These are phyloP conservation scores for Protobothrops mucrosquamatus DNA, from an alignment of 2,113 vertebrate species.

Conservation along the genomic window DNA sequence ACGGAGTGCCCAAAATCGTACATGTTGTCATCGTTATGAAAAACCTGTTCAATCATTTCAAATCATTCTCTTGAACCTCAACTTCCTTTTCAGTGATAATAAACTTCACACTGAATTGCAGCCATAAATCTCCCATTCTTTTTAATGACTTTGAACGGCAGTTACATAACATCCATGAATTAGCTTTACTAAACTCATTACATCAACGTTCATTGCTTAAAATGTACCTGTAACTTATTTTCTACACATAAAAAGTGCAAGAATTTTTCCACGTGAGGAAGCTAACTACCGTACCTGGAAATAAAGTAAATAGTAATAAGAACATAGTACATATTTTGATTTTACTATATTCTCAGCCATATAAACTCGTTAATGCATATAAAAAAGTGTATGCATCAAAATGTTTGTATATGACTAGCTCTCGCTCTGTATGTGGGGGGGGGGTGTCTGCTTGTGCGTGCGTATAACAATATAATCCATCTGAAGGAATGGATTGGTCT, in stretches of 20 bases:
- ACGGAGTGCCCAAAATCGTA: not conserved
- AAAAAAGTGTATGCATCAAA: not conserved
- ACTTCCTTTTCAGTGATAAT: not conserved
- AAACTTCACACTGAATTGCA: not conserved
- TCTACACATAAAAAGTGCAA: not conserved
- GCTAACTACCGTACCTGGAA: not conserved
- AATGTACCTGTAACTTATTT: not conserved
- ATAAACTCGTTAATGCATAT: not conserved
- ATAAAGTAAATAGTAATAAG: not conserved
- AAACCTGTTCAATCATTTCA: not conserved
- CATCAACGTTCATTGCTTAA: not conserved
- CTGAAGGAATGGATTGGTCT: not conserved
- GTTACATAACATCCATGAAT: not conserved
- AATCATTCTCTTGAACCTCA: not conserved
- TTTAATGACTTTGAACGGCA: not conserved
- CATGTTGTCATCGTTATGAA: not conserved
- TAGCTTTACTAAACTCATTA: not conserved
- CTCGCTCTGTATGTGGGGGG: too few species aligned
- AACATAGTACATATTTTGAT: not conserved
- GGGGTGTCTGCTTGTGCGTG: too few species aligned
- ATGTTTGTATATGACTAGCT: too few species aligned
- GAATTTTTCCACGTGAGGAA: not conserved
- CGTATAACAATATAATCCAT: not conserved
- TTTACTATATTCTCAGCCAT: not conserved
- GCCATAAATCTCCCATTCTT: not conserved